Base-by-base conservation (phyloP, 2,888 invertebrate genomes). In the Eilema depressum region DNA sequence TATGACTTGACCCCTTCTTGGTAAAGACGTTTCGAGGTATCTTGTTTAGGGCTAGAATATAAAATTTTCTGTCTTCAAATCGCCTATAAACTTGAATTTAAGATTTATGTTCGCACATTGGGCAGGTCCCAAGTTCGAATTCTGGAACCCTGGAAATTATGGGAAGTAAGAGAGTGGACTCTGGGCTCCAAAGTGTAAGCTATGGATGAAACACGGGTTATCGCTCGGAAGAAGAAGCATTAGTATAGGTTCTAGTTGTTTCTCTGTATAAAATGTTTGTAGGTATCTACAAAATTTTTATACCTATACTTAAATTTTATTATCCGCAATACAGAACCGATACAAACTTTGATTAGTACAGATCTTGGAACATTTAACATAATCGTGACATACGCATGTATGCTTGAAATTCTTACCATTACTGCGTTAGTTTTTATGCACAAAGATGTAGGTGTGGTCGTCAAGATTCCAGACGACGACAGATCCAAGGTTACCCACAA, bases 391-490 rank as follows among this genome's bases (percentile, higher is more conserved):
- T 20, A 26, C 37, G 23, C 26, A 41, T 26, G 28, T 12, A 41
- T 26, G 26, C 20, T 47, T 47, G 7, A 28, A 26, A 41, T 47
- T 47, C 26, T 41, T 41, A 41, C 41, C 41, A 41, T 41, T 47
- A 63, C 41, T 68, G 28, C 14, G 61, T 69, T 57, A 61, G 65
- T 68, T 68, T 66, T 68, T 68, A 68, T 61, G 30, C 47, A 61
- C n/a, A 25, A 57, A 63, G 8, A 12, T 62, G 67, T 81, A 75
- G 79, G 84, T 78, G 82, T 75, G 79, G 77, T 76, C 28, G 67
- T 73, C 75, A 69, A 79, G 80, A 81, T 83, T 81, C 79, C 81
- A 73, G 71, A 77, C 73, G 66, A 62, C 74, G 70, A 77, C 75
- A 60, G 63, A 69, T 73, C 62, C 82, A 81, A 83, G 83, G 83